phyloP scores from a whole-genome alignment of 1,140 invertebrate species.

The Schlechtendalia chinensis region DNA sequence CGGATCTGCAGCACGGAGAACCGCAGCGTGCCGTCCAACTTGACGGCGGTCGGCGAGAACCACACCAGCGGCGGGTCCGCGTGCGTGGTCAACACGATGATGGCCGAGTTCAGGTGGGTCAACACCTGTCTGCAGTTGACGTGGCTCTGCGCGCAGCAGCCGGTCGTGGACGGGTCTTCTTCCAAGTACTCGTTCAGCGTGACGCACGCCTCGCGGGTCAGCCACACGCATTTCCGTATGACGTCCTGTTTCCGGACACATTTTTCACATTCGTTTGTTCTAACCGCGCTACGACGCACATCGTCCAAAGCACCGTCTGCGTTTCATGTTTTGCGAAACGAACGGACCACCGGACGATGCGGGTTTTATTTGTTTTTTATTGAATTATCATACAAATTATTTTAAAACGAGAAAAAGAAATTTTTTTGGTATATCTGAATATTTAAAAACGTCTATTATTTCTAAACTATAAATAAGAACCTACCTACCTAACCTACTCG shows the following conservation, averaged over 20 bases:
- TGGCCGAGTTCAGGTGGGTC: constrained; percentile 64
- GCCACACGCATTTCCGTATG: constrained; percentile 60
- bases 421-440: no score
- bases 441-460: no score
- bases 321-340: no score
- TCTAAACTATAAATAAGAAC: no score
- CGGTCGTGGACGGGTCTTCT: constrained; percentile 31
- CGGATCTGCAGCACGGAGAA: constrained; percentile 91
- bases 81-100: constrained; percentile 63
- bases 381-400: no score
- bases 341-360: no score
- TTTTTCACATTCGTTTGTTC: no score
- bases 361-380: no score
- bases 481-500: no score
- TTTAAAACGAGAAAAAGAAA: no score
- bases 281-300: no score
- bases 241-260: constrained; percentile 57
- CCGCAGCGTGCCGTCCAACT: constrained; percentile 73
- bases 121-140: constrained; percentile 24
- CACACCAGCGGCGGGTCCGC: constrained; percentile 70
- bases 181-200: constrained; percentile 39
- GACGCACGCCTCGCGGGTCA: constrained; percentile 60
- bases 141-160: constrained; percentile 21
- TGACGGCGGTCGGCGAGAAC: constrained; percentile 64
- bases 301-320: no score